Evolutionary conservation across 2,888 invertebrate species (phyloP).

Genomic region (Euclidia mi): DNA sequence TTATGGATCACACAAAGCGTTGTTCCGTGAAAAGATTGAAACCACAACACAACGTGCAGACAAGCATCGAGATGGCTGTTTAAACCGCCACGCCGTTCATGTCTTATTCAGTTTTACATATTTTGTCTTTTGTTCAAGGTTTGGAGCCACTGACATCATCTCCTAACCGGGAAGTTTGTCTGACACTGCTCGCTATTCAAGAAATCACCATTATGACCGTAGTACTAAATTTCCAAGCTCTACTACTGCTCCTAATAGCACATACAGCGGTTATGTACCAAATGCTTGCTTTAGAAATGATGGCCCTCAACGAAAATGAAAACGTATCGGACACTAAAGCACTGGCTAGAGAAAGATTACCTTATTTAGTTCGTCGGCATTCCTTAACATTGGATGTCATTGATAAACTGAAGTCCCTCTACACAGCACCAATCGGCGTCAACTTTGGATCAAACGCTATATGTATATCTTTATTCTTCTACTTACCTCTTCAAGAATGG

Average conservation of each 20-base stretch:
- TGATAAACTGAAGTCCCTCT: slow-evolving; percentile 68
- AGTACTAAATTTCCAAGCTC: slow-evolving; percentile 73
- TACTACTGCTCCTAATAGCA: slow-evolving; percentile 73
- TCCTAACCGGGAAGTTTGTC: slow-evolving; percentile 74
- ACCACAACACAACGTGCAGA: too few species aligned
- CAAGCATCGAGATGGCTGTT: too few species aligned
- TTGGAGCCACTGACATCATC: slow-evolving; percentile 65
- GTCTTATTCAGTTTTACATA: not conserved
- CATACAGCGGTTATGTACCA: slow-evolving; percentile 77
- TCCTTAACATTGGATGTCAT: slow-evolving; percentile 63
- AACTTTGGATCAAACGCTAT: slow-evolving; percentile 78
- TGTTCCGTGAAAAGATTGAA: too few species aligned
- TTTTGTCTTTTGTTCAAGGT: slow-evolving; percentile 64
- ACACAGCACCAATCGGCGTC: slow-evolving; percentile 77
- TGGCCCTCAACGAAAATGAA: slow-evolving; percentile 57
- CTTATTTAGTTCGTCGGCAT: slow-evolving; percentile 68
- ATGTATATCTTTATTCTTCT: slow-evolving; percentile 76
- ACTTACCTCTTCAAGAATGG: slow-evolving; percentile 70
- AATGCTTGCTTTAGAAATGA: slow-evolving; percentile 72
- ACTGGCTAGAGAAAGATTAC: slow-evolving; percentile 61
- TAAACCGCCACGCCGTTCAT: too few species aligned
- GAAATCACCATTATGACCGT: slow-evolving; percentile 67
- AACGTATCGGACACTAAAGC: slow-evolving; percentile 46
- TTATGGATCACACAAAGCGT: too few species aligned
- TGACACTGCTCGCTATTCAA: slow-evolving; percentile 59